A percentile compares a stretch with the other conserved stretches of the same genome.
These are phyloP conservation scores for Phengaris alcon DNA, from an alignment of 2,888 invertebrate genomes.

Conservation along the genomic window DNA sequence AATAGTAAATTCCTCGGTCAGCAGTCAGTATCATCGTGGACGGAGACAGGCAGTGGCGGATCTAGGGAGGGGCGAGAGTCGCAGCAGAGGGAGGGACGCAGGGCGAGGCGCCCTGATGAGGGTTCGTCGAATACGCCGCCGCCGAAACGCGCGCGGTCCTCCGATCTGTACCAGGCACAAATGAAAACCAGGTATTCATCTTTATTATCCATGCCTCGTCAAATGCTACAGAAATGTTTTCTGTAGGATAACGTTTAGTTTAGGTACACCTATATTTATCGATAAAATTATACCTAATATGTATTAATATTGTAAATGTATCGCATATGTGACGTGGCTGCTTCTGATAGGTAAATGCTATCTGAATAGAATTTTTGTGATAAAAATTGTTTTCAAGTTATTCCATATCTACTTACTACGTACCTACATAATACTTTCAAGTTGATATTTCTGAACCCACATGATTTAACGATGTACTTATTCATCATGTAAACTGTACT, in stretches of 20 bases:
- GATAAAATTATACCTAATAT: no score
- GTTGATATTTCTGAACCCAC: no score
- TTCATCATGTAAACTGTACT: background rate
- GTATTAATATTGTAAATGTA: no score
- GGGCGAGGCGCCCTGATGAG: constrained; percentile 76
- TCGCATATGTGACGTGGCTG: no score
- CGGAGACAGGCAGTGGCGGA: constrained; percentile 69
- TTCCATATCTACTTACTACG: no score
- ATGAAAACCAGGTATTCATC: constrained; percentile 71
- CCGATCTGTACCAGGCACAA: constrained; percentile 83
- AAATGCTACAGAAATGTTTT: background rate
- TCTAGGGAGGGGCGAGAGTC: constrained; percentile 65
- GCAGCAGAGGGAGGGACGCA: constrained; percentile 60
- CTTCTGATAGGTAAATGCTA: no score
- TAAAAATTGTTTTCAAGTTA: no score
- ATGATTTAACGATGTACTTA: no score
- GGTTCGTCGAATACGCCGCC: constrained; percentile 79
- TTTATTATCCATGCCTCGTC: constrained; percentile 26
- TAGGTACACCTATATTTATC: no score
- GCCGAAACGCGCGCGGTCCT: constrained; percentile 84
- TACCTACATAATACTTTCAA: no score
- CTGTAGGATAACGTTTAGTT: background rate
- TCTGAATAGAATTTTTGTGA: no score
- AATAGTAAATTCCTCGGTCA: constrained; percentile 28
- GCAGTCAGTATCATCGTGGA: constrained; percentile 73